phyloP scores from a whole-genome alignment of 2,888 invertebrate genomes.

The Gymnosoma rotundatum region DNA sequence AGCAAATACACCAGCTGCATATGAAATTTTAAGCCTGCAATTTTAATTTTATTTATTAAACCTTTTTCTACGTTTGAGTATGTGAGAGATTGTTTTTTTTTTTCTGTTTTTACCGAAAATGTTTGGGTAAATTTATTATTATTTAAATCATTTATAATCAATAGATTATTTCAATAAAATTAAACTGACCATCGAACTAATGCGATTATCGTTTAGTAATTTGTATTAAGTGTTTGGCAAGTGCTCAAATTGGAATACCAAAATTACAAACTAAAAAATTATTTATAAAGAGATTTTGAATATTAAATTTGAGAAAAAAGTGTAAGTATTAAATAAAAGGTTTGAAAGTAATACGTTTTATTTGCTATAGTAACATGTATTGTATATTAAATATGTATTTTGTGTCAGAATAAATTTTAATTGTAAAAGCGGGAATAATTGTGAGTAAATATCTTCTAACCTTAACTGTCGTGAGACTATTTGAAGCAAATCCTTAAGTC shows the following conservation, averaged over 20 bases:
- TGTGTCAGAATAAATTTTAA: no score
- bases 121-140: not conserved
- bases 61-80: not conserved
- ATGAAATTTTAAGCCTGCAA: constrained; percentile 17
- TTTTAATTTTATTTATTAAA: constrained; percentile 54
- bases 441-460: no score
- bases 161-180: constrained; percentile 55
- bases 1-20: constrained; percentile 27
- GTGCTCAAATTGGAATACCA: not conserved
- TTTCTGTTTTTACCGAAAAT: not conserved
- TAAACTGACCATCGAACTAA: constrained; percentile 8
- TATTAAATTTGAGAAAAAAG: constrained; percentile 12
- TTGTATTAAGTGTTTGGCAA: not conserved
- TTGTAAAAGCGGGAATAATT: no score
- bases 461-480: no score
- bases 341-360: not conserved
- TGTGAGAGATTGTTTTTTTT: not conserved
- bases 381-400: no score
- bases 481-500: no score
- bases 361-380: no score
- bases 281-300: constrained; percentile 5
- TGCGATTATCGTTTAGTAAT: constrained; percentile 41
- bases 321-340: not conserved
- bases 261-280: no score
- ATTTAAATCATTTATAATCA: constrained; percentile 17